These are phyloP conservation scores for Drosophila tani DNA, from an alignment of 1,140 invertebrate genomes.

Conservation along the genomic window DNA sequence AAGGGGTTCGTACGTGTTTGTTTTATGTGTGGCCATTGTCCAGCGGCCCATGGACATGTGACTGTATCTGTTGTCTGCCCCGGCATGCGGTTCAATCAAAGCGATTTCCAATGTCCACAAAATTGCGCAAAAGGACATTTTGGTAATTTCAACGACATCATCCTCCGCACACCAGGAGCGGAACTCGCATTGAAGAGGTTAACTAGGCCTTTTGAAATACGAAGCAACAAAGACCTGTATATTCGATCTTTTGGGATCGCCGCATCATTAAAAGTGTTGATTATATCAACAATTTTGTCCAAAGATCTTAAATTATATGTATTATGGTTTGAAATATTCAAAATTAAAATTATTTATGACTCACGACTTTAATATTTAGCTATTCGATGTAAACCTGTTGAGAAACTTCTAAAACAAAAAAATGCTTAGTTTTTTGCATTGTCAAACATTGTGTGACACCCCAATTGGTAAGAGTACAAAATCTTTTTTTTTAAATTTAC, in stretches of 20 bases:
- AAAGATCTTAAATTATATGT: no score
- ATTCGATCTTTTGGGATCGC: neutral
- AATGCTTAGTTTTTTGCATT: no score
- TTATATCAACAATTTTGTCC: no score
- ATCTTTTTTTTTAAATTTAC: no score
- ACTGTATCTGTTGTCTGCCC: slow-evolving; percentile 62
- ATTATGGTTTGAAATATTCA: no score
- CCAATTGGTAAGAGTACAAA: no score
- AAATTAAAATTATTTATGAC: no score
- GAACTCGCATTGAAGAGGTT: neutral
- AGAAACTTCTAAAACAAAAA: no score
- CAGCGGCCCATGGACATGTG: slow-evolving; percentile 51
- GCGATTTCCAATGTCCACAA: slow-evolving; percentile 83
- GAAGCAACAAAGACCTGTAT: neutral
- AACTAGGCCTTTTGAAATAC: neutral
- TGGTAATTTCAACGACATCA: slow-evolving; percentile 78
- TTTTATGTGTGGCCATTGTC: slow-evolving; percentile 80
- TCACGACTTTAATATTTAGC: no score
- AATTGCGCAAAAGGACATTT: slow-evolving; percentile 83
- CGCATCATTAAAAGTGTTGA: neutral
- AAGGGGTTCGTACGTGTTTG: slow-evolving; percentile 59
- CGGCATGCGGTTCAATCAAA: slow-evolving; percentile 81
- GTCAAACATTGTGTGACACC: no score
- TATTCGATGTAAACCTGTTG: no score
- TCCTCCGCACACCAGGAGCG: slow-evolving; percentile 24